Evolutionary conservation across 23 tunicate genomes (phyloP), one percentile per base, ranked within the genome.

Genomic region (Ciona savignyi): DNA sequence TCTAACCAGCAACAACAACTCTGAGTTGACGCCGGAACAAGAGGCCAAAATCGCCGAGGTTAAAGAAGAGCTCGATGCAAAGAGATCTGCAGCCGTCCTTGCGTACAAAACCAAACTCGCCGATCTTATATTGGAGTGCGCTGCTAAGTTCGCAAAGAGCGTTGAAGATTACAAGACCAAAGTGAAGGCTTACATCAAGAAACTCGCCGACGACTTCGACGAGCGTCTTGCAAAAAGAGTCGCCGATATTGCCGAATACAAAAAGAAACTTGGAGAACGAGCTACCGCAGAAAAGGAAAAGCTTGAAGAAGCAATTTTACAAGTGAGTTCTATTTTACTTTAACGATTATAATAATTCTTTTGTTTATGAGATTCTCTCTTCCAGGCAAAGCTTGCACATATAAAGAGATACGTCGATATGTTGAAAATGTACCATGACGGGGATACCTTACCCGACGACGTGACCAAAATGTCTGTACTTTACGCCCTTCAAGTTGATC

Each of bases 11-110:
- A 66, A 66, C 70, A 66, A 66, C 70, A 66, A 33, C 70, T 20
- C 29, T 29, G 70, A 29, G 29, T 27, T 66, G 70, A 66, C 70
- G n/a, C 27, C 29, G 22, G 70, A 66, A 66, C 70, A 66, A 27
- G 70, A 66, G 30, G 70, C 70, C 70, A 66, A 66, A 33, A 66
- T 66, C 70, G 70, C 29, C 29, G 70, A 66, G 30, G n/a, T 66
- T 32, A 66, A 22, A 32, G 25, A 66, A 4, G 70, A 66, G 30
- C 30, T 66, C 33, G 30, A 66, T 1, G 30, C 23, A 66, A 66
- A 66, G 29, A 32, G 70, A 20, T 4, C 2, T 20, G 6, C 70
- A 21, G 70, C 70, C 30, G 70, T 66, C 20, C 33, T 1, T 27
- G 70, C 29, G 6, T 66, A 66, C 70, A 66, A 66, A 9, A 3